Evolutionary conservation across 2,113 vertebrate genomes (phyloP).

Genomic region (Clinocottus analis): DNA sequence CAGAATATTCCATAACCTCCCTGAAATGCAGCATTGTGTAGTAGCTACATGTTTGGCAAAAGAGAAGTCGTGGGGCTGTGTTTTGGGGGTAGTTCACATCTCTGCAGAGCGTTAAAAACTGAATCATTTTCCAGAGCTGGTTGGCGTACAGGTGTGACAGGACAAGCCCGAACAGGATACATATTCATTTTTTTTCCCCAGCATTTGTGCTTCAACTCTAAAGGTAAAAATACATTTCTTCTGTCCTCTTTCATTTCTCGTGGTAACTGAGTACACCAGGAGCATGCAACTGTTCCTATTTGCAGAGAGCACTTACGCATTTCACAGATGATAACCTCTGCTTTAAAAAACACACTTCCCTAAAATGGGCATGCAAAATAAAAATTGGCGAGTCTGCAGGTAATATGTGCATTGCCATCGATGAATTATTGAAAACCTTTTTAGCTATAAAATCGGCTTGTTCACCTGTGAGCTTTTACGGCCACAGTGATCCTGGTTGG

Average conservation of each 20-base stretch:
- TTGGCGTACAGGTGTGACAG: slow-evolving; percentile 33
- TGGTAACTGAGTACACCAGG: slow-evolving; percentile 42
- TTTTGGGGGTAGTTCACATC: neutral
- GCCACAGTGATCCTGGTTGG: slow-evolving; percentile 37
- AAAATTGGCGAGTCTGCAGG: slow-evolving; percentile 41
- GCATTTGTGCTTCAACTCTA: slow-evolving; percentile 4
- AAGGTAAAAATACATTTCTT: slow-evolving; percentile 18
- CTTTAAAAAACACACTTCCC: slow-evolving; percentile 42
- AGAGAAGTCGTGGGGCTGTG: slow-evolving; percentile 1
- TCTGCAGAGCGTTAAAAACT: slow-evolving; percentile 40
- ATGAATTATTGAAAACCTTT: slow-evolving; percentile 74
- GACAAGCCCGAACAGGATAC: slow-evolving; percentile 7
- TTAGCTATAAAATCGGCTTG: slow-evolving; percentile 35
- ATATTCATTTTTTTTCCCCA: slow-evolving; percentile 18
- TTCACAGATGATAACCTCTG: slow-evolving; percentile 54
- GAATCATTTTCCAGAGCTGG: slow-evolving; percentile 1
- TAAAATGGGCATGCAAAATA: slow-evolving; percentile 63
- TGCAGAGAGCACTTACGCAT: slow-evolving; percentile 51
- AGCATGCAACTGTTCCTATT: slow-evolving; percentile 36
- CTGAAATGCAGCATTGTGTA: neutral
- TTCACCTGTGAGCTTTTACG: slow-evolving; percentile 54
- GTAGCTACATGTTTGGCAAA: slow-evolving; percentile 5
- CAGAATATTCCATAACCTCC: neutral
- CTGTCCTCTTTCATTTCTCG: slow-evolving; percentile 65
- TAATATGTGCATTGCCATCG: slow-evolving; percentile 45